Base-by-base conservation (phyloP, 1,140 invertebrate species). In the Orchesella cincta region DNA sequence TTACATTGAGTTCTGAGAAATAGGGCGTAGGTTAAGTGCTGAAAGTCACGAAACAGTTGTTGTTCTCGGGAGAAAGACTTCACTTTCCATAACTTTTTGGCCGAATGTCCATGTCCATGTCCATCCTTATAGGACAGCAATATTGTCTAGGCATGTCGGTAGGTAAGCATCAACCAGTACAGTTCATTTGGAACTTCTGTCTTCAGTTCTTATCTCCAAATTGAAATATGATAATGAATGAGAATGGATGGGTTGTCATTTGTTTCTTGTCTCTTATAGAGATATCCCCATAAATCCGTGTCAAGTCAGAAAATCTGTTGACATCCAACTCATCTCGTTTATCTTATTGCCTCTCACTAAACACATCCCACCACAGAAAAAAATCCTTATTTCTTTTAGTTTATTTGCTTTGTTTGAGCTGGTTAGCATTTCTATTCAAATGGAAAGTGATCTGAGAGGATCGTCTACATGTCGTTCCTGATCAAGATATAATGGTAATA, bases 161-260 rank as follows among this genome's bases (percentile, higher is more conserved):
- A n/a, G n/a, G n/a, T n/a, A n/a, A n/a, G n/a, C n/a, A n/a, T n/a
- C n/a, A n/a, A n/a, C n/a, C n/a, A n/a, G n/a, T n/a, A n/a, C n/a
- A n/a, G n/a, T n/a, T n/a, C n/a, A n/a, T n/a, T n/a, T n/a, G n/a
- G n/a, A n/a, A n/a, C n/a, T 8, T 8, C 23, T 57, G 54, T 14
- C 54, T 57, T 14, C 54, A 57, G 12, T 57, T 57, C 26, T 57
- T 57, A 57, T 57, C 54, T 57, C 33, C 62, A 67, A n/a, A n/a
- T 67, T 67, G 62, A 67, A 67, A 67, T 31, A 67, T 67, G 62
- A 67, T 67, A 67, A 67, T 67, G 62, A 67, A 67, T 33, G 62
- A 67, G 31, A 67, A 67, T 67, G 31, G 62, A 67, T 67, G 62
- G 62, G 26, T 67, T 67, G 62, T 67, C 62, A 67, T 67, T 67